Evolutionary conservation across 2,797 vertebrate genomes (phyloP), one percentile per base, ranked within the genome.

Genomic region (Sebastes minor): DNA sequence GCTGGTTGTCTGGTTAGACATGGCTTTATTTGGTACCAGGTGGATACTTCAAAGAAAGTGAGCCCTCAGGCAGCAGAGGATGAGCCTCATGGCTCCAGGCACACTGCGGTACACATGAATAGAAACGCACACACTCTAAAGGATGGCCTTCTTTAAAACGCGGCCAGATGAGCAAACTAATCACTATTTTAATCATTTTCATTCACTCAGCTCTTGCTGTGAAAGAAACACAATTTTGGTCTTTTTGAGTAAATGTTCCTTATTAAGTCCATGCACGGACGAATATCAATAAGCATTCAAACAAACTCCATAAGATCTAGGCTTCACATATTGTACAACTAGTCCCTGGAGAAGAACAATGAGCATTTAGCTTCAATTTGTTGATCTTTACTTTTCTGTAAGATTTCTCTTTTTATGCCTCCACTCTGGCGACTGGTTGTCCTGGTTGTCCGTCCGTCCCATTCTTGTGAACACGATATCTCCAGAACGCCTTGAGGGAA

Each of bases 181-280:
- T 75, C 8, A 38, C 13, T 70, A 14, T 28, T 76, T 81, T 30
- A 68, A 79, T 67, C 28, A 30, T 71, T 71, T 80, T 64, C 16
- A 66, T 82, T 81, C 53, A 63, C 8, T 59, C 52, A 32, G 30
- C 46, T 71, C 8, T 22, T 33, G 7, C 38, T 65, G 12, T 30
- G 42, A 74, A 18, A 25, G 18, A 70, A 59, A 12, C 9, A 65
- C 60, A 2, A 56, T 70, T 28, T 55, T 28, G 13, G 4, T 70
- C 27, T 23, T 59, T 68, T 28, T 62, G 32, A 76, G 53, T 11
- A 25, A 5, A 25, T 67, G 68, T 62, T 64, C 10, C 22, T n/a
- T 22, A 62, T 61, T 66, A 38, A 57, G 28, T 65, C 70, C 27
- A 55, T 4, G 1, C 53, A 66, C 53, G 22, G 57, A 72, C 66